Base-by-base conservation (phyloP, 2,888 invertebrate species). In the Taenaris catops region DNA sequence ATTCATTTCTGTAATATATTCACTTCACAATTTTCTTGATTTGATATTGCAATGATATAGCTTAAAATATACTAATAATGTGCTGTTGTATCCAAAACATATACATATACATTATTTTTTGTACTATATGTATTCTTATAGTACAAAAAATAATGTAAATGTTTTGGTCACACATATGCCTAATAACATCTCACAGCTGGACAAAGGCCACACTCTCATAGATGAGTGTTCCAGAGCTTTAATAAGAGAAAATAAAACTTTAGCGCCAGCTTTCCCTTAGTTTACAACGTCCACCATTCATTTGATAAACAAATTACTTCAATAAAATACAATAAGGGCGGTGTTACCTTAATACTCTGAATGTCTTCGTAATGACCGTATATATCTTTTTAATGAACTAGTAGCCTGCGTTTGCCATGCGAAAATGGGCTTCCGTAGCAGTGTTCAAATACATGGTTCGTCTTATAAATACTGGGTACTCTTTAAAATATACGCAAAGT, bases 361-460 rank as follows among this genome's bases (percentile, higher is more conserved):
- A 73, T 69, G 70, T 72, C 68, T 53, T 47, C 60, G 50, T 78
- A 76, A 83, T 81, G 73, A 73, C 73, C 71, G 59, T 60, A 79
- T 81, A 75, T 71, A 76, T 81, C 79, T 79, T 70, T 76, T 74
- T 74, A 83, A 81, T 80, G 76, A 80, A 78, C 78, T 63, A 67
- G 63, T 72, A 64, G 63, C 58, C 61, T 63, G 63, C 58, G 58
- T 63, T 64, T 60, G 60, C 61, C 66, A 70, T 65, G 67, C 63
- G 64, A 64, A 68, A 71, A 70, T 58, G 61, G 57, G 60, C 61
- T 59, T 55, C 49, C 51, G 53, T 55, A 60, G 66, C 65, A 61
- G 55, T 63, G 54, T 44, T 52, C 33, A 59, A 72, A 73, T 70
- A 68, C 66, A 75, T 68, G 50, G 63, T 58, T 53, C 49, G 53